These are phyloP conservation scores for Melospiza melodia DNA, from an alignment of 2,113 vertebrate genomes.

Conservation along the genomic window DNA sequence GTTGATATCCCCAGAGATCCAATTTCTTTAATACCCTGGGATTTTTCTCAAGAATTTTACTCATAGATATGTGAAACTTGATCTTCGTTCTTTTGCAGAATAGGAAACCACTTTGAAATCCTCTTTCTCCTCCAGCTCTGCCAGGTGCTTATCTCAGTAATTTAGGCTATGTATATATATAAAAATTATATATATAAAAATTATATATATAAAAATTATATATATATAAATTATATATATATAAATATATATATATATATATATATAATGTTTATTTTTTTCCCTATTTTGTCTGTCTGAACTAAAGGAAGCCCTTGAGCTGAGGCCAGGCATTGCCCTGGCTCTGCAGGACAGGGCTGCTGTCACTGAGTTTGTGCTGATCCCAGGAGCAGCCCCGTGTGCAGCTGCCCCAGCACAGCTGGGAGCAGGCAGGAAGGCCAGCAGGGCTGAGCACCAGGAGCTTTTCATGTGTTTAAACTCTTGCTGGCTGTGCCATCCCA, in stretches of 20 bases:
- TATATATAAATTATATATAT: too few relatives aligned
- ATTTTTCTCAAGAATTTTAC: background rate
- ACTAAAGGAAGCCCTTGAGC: background rate
- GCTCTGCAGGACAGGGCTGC: rapidly evolving
- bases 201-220: too few relatives aligned
- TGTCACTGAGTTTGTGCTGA: rapidly evolving
- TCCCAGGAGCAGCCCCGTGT: rapidly evolving
- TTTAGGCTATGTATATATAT: background rate
- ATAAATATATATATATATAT: too few relatives aligned
- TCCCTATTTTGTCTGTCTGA: background rate
- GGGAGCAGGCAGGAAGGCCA: background rate
- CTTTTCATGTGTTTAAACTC: background rate
- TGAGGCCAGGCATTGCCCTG: background rate
- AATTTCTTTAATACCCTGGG: background rate
- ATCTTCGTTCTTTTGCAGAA: background rate
- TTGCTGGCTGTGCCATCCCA: background rate
- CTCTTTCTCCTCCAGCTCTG: background rate
- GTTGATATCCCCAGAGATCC: too few relatives aligned
- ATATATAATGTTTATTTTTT: too few relatives aligned
- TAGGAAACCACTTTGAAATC: background rate
- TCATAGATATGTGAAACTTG: rapidly evolving
- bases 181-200: too few relatives aligned
- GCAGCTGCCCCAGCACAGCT: background rate
- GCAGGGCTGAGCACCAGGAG: rapidly evolving
- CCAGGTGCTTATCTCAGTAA: background rate